Conservation (phyloP, 2,113 vertebrate species). For the Cavia aperea region DNA sequence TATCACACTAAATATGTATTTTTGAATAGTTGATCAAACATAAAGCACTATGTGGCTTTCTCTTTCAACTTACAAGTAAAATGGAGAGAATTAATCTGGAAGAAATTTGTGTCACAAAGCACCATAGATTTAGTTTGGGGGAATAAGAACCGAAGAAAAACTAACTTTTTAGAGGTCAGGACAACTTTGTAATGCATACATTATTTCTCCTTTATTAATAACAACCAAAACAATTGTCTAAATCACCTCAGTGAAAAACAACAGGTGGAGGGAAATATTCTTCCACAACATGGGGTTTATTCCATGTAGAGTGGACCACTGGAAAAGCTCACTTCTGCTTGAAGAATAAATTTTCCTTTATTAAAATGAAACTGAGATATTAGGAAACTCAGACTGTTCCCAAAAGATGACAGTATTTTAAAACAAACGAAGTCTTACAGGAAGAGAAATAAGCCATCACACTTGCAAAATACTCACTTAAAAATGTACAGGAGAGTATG, state of each 20-base stretch:
- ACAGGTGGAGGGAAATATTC: not conserved
- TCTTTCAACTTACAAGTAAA: not conserved
- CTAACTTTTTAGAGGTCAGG: not conserved
- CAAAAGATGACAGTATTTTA: slow-evolving; percentile 56
- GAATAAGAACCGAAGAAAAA: not conserved
- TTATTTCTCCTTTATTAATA: slow-evolving; percentile 33
- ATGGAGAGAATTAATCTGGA: not conserved
- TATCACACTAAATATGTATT: not conserved
- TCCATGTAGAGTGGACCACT: not conserved
- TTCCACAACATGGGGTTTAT: not conserved
- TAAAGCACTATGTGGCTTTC: not conserved
- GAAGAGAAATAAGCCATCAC: slow-evolving; percentile 58
- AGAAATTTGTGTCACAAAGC: not conserved
- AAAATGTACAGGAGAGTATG: slow-evolving; percentile 28
- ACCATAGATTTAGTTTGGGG: not conserved
- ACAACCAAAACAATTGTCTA: slow-evolving; percentile 14
- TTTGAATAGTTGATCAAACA: slow-evolving; percentile 7
- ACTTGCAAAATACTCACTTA: slow-evolving; percentile 58
- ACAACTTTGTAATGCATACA: not conserved
- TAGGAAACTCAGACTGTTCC: slow-evolving; percentile 47
- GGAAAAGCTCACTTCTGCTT: not conserved
- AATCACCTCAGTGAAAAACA: not conserved
- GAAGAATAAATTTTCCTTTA: slow-evolving; percentile 41
- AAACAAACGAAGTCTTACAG: slow-evolving; percentile 57
- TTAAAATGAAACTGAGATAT: slow-evolving; percentile 53